These are phyloP conservation scores for Dreissena rostriformis DNA, from an alignment of 1,140 invertebrate genomes.

Conservation along the genomic window DNA sequence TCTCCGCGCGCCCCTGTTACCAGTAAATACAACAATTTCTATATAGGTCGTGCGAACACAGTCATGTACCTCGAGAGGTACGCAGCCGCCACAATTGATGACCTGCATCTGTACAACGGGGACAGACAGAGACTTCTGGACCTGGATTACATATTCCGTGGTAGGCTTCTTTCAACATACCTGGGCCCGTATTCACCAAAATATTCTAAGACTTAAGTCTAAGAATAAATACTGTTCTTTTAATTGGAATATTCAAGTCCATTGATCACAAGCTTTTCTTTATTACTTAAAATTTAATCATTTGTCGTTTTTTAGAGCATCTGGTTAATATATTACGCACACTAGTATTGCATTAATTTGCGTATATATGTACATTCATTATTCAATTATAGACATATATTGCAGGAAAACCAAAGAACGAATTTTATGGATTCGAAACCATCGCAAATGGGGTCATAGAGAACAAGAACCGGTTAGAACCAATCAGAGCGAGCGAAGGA, in stretches of 20 bases:
- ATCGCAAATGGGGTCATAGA: background rate
- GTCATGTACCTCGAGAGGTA: constrained; percentile 60
- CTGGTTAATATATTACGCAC: no score
- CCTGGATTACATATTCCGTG: constrained; percentile 76
- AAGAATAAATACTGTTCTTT: no score
- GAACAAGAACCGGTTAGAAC: constrained; percentile 56
- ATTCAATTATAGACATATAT: no score
- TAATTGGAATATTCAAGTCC: no score
- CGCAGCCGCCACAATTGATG: constrained; percentile 70
- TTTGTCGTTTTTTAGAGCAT: no score
- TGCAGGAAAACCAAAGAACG: constrained; percentile 62
- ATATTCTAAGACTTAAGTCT: no score
- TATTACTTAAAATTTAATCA: no score
- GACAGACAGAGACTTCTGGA: constrained; percentile 69
- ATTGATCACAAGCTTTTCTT: no score
- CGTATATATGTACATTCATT: no score
- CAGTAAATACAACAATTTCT: constrained; percentile 62
- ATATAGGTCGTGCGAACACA: constrained; percentile 71
- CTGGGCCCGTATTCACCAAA: no score
- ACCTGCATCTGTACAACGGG: constrained; percentile 74
- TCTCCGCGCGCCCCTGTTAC: constrained; percentile 14
- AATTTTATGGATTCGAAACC: constrained; percentile 61
- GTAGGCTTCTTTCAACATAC: no score
- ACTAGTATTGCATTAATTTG: no score
- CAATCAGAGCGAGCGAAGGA: constrained; percentile 62